Evolutionary conservation across 2,888 invertebrate genomes (phyloP), one percentile per base, ranked within the genome.

Genomic region (Labia minor): DNA sequence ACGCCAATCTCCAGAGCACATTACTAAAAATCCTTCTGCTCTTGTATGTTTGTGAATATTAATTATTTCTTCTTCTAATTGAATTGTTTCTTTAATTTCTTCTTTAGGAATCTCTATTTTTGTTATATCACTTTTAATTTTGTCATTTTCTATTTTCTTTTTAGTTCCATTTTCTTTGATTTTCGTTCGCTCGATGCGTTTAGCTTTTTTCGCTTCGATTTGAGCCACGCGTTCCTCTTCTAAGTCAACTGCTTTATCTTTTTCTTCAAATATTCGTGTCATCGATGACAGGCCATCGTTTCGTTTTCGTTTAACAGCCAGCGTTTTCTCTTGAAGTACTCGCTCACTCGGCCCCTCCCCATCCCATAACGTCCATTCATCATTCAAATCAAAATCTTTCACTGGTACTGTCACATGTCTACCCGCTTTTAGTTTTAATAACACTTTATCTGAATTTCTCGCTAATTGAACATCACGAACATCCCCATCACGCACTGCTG

Each of bases 381-480:
- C 77, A 18, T 82, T 81, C 70, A 82, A 80, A 3, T 80, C 78
- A 71, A 85, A 80, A 71, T 86, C 83, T 71, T 80, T 81, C 71
- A 87, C 83, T 70, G 87, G 87, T 74, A 90, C 81, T 0, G 89
- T 86, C n/a, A 90, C 84, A 77, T 86, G 87, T 68, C 86, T 85
- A 18, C 88, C 88, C 72, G 87, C 85, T 75, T 85, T 87, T 72
- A 87, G 80, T 77, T 88, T 85, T 16, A 90, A 82, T 19, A 89
- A 77, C 70, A 89, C 85, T 69, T 86, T 88, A 74, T 89, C 89
- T 66, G 86, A 85, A 74, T 88, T 86, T 73, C 88, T 86, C 1
- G 89, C 88, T 18, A 90, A 79, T 83, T 90, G 84, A 1, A 90
- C 86, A 73, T 89, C 89, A 68, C 85, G 82, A 33, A 90, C 86